Conservation (phyloP, 2,113 vertebrate species). For the Phocoena phocoena region DNA sequence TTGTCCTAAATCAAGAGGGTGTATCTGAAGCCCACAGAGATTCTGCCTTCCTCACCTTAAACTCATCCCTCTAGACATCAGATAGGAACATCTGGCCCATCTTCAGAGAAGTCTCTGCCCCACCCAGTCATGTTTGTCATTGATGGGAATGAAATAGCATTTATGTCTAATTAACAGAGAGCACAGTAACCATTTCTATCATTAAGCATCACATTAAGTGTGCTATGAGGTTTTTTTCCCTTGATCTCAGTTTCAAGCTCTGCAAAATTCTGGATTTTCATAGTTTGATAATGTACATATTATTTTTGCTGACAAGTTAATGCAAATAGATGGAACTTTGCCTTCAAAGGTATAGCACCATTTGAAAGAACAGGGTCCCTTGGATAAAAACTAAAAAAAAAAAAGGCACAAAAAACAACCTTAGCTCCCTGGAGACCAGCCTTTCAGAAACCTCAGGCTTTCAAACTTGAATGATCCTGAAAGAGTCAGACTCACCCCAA, state of each 20-base stretch:
- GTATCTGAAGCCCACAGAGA: background rate
- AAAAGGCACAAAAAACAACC: background rate
- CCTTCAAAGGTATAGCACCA: background rate
- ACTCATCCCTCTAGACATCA: background rate
- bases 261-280: background rate
- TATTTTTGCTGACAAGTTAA: background rate
- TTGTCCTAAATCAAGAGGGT: background rate
- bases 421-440: background rate
- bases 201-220: background rate
- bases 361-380: background rate
- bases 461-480: background rate
- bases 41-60: background rate
- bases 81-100: background rate
- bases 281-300: background rate
- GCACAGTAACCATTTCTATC: background rate
- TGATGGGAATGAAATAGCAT: background rate
- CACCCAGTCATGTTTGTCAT: background rate
- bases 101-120: background rate
- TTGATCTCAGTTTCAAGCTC: constrained; percentile 7
- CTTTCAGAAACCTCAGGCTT: background rate
- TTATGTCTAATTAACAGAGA: background rate
- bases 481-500: background rate
- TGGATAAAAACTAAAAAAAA: background rate
- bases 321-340: background rate
- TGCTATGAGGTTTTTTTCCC: background rate